These are phyloP conservation scores for Pseudomyrmex flavicornis DNA, from an alignment of 1,140 invertebrate genomes.

Conservation along the genomic window DNA sequence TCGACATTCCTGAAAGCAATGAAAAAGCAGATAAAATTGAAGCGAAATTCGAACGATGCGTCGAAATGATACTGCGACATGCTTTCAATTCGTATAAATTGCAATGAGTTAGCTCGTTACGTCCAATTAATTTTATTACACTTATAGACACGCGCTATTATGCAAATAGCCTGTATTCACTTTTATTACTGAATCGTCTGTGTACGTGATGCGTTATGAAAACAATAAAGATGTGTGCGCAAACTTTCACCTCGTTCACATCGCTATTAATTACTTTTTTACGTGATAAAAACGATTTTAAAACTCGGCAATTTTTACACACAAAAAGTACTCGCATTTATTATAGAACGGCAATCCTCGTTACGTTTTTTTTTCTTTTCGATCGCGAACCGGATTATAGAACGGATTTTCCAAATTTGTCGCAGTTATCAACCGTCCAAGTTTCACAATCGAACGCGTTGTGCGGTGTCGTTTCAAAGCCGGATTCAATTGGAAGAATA, in stretches of 20 bases:
- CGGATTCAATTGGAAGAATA: background rate
- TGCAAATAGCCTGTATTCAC: too few species aligned
- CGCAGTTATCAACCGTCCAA: background rate
- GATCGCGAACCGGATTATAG: too few species aligned
- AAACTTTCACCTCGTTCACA: too few species aligned
- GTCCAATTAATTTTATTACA: slow-evolving; percentile 13
- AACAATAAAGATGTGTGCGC: too few species aligned
- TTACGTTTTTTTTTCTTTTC: background rate
- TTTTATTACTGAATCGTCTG: too few species aligned
- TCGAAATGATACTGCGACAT: background rate
- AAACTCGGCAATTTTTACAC: too few species aligned
- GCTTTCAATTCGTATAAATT: background rate
- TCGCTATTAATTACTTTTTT: too few species aligned
- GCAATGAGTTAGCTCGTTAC: background rate
- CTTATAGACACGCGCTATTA: background rate
- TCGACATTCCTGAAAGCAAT: background rate
- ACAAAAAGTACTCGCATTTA: too few species aligned
- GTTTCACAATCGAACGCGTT: background rate
- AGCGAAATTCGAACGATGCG: background rate
- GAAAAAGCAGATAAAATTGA: slow-evolving; percentile 21
- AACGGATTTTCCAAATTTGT: background rate
- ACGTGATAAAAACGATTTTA: too few species aligned
- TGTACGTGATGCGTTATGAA: too few species aligned
- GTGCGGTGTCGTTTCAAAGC: background rate
- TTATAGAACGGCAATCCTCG: too few species aligned